A percentile compares a stretch with the other conserved stretches of the same genome.
phyloP scores from a whole-genome alignment of 2,888 invertebrate species.

The Zhuqinia jingwanae region DNA sequence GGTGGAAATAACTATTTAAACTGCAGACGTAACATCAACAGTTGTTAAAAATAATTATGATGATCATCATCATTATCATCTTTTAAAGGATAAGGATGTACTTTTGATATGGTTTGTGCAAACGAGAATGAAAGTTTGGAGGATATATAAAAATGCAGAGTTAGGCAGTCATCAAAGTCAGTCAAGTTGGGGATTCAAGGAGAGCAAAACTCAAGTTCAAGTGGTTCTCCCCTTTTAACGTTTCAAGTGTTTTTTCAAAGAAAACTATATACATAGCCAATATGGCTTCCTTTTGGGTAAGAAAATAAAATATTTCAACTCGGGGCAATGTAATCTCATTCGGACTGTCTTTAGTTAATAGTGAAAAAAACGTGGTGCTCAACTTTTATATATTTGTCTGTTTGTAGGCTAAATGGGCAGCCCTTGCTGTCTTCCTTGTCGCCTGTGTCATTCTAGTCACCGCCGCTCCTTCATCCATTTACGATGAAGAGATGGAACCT shows the following conservation, averaged over 20 bases:
- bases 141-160: slow-evolving; percentile 59
- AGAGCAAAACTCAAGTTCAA: slow-evolving; percentile 44
- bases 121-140: slow-evolving; percentile 56
- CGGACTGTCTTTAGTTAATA: background rate
- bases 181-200: slow-evolving; percentile 31
- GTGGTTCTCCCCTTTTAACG: background rate
- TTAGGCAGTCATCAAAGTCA: slow-evolving; percentile 11
- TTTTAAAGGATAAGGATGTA: slow-evolving; percentile 27
- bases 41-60: slow-evolving; percentile 11
- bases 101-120: slow-evolving; percentile 1
- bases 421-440: slow-evolving; percentile 61
- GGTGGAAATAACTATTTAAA: background rate
- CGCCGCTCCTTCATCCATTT: slow-evolving; percentile 71
- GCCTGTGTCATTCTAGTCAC: slow-evolving; percentile 72
- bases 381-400: background rate
- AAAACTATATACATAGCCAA: background rate
- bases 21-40: slow-evolving; percentile 26
- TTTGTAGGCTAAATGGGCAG: slow-evolving; percentile 70
- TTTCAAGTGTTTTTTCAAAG: background rate
- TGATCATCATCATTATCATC: slow-evolving; percentile 8
- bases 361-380: background rate
- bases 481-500: slow-evolving; percentile 65
- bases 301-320: slow-evolving; percentile 14
- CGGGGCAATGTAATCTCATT: background rate
- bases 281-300: slow-evolving; percentile 73